Conservation (phyloP, 2,113 vertebrate genomes). For the Corythornis vintsioides region DNA sequence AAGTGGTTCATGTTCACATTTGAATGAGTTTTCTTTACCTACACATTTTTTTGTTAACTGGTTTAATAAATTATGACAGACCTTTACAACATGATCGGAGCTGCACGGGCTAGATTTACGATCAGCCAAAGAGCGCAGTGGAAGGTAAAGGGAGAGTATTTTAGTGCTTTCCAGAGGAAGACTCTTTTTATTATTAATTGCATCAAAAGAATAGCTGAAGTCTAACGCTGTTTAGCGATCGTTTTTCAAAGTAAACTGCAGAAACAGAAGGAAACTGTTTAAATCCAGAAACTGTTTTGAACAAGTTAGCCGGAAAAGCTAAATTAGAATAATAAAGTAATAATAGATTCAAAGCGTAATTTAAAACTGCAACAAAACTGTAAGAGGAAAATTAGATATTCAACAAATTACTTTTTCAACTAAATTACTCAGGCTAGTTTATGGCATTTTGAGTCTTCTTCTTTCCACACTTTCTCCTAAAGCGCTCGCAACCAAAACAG, state of each 20-base stretch:
- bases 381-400: neutral
- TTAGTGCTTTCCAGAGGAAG: neutral
- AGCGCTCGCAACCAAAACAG: neutral
- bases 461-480: neutral
- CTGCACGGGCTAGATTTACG: neutral
- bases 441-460: neutral
- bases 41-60: neutral
- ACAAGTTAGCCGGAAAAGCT: neutral
- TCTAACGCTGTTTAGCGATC: neutral
- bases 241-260: neutral
- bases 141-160: neutral
- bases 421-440: neutral
- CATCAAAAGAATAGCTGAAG: neutral
- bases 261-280: neutral
- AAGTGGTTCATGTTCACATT: constrained; percentile 1
- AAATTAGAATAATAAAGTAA: neutral
- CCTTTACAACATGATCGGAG: neutral
- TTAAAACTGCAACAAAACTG: neutral
- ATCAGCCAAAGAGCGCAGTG: neutral
- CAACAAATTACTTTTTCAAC: neutral
- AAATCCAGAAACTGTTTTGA: neutral
- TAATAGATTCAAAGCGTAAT: neutral
- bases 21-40: constrained; percentile 6
- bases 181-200: neutral
- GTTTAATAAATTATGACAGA: constrained; percentile 38